Evolutionary conservation across 2,797 vertebrate genomes (phyloP).

Genomic region (Poeciliopsis presidionis): DNA sequence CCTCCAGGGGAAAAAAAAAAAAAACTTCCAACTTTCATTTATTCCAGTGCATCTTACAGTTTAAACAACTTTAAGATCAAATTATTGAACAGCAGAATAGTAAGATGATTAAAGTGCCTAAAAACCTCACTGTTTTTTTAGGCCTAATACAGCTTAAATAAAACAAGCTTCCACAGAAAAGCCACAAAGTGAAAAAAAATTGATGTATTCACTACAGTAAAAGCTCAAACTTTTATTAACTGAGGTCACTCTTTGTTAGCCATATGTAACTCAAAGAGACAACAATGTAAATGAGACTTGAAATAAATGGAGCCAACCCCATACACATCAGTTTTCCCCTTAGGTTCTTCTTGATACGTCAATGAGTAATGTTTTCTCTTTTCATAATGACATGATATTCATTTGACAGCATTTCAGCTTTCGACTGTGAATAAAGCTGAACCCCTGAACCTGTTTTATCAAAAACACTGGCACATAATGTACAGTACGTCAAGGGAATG

Average conservation of each 20-base stretch:
- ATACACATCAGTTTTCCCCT: constrained; percentile 15
- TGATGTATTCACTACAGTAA: background rate
- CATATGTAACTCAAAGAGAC: background rate
- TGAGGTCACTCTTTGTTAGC: background rate
- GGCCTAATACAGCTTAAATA: background rate
- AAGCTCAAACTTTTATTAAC: background rate
- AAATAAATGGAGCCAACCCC: constrained; percentile 9
- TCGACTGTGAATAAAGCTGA: background rate
- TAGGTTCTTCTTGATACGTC: constrained; percentile 22
- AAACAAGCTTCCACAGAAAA: background rate
- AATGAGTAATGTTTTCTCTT: background rate
- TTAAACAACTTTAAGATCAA: background rate
- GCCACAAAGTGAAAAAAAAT: background rate
- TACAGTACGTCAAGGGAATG: constrained; percentile 49
- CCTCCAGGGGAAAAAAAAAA: too few relatives aligned
- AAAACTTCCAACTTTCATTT: background rate
- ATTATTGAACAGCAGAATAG: background rate
- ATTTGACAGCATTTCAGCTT: constrained; percentile 28
- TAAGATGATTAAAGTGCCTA: background rate
- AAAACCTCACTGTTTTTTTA: background rate
- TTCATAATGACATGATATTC: constrained; percentile 4
- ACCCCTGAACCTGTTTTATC: constrained; percentile 13
- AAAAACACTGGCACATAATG: constrained; percentile 49
- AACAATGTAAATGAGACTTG: constrained; percentile 3
- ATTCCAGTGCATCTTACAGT: background rate